Conservation (phyloP, 2,113 vertebrate species). For the Parus major region DNA sequence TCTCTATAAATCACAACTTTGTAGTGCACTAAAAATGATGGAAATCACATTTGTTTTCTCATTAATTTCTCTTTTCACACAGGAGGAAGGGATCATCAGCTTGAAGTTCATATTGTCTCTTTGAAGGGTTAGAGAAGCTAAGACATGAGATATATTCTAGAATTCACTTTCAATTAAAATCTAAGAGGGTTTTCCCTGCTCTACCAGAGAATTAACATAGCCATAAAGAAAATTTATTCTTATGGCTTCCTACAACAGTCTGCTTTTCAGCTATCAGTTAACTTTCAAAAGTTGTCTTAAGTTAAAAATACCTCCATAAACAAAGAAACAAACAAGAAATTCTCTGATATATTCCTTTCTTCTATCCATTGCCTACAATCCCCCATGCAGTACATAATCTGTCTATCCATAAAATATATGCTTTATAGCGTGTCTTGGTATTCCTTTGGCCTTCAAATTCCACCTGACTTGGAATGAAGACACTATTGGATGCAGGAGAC, state of each 20-base stretch:
- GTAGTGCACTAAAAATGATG: background rate
- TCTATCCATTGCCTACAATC: background rate
- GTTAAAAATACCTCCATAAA: background rate
- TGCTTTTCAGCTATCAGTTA: background rate
- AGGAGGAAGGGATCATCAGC: background rate
- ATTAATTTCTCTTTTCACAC: background rate
- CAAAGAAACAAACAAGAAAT: background rate
- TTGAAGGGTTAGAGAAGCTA: background rate
- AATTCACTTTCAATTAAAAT: background rate
- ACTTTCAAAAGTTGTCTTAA: background rate
- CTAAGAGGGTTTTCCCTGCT: background rate
- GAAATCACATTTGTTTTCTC: background rate
- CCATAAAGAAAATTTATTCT: background rate
- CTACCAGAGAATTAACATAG: background rate
- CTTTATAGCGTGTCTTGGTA: background rate
- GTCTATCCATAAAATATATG: background rate
- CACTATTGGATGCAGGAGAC: background rate
- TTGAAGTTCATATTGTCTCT: background rate
- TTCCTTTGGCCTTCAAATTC: background rate
- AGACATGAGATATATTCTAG: background rate
- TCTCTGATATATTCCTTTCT: background rate
- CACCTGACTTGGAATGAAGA: background rate
- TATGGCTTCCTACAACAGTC: background rate
- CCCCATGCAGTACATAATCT: background rate
- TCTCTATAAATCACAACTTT: background rate